Conservation (phyloP, 2,888 invertebrate species). For the Helleia helle region DNA sequence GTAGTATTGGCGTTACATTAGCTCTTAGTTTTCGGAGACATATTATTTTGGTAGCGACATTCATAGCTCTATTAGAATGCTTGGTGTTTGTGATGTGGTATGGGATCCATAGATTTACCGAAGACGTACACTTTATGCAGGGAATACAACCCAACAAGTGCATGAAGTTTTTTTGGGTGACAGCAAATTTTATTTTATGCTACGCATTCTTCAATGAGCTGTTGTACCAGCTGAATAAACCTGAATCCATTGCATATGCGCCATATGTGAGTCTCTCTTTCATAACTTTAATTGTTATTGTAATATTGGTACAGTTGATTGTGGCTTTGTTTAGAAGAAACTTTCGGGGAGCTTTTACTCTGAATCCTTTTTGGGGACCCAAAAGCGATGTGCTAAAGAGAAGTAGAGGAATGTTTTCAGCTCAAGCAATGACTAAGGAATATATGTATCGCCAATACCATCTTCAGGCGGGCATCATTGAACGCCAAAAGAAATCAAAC, state of each 20-base stretch:
- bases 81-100: constrained; percentile 50
- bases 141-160: constrained; percentile 43
- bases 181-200: constrained; percentile 27
- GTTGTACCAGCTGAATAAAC: constrained; percentile 1
- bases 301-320: constrained; percentile 18
- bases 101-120: constrained; percentile 47
- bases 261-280: background rate
- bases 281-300: background rate
- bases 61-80: constrained; percentile 35
- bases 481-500: constrained; percentile 43
- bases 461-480: constrained; percentile 49
- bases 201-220: constrained; percentile 35
- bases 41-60: constrained; percentile 27
- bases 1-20: constrained; percentile 30
- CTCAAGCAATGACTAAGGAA: constrained; percentile 68
- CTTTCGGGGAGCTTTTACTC: constrained; percentile 24
- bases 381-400: constrained; percentile 40
- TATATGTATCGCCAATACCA: constrained; percentile 65
- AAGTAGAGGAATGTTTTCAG: constrained; percentile 61
- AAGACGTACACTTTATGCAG: constrained; percentile 64
- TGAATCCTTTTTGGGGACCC: constrained; percentile 53
- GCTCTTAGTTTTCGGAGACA: constrained; percentile 26
- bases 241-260: constrained; percentile 9
- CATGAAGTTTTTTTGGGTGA: constrained; percentile 42
- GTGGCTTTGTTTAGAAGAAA: constrained; percentile 29